Percentiles rank a stretch among this genome's conserved stretches.
Conservation (phyloP, 2,113 vertebrate species). For the Porphyrio hochstetteri region DNA sequence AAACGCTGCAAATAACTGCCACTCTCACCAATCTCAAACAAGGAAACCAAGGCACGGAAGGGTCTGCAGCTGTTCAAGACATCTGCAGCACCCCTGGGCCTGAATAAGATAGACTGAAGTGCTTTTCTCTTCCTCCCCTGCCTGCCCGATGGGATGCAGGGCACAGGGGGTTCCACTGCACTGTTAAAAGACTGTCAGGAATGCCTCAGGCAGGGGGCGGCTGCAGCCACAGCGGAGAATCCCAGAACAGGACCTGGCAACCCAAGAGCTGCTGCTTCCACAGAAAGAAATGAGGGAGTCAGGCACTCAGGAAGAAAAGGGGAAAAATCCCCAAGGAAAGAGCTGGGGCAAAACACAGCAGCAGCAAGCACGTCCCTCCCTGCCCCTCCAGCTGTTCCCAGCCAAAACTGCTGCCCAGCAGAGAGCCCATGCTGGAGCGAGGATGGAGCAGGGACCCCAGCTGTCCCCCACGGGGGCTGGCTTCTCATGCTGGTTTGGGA, state of each 20-base stretch:
- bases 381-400: neutral
- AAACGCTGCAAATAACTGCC: neutral
- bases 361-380: neutral
- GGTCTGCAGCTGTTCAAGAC: no score
- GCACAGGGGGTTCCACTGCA: fast-evolving
- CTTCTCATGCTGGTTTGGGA: fast-evolving
- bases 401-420: neutral
- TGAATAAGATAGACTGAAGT: neutral
- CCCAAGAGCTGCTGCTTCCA: neutral
- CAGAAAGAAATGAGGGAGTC: neutral
- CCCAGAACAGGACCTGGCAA: neutral
- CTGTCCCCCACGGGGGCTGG: neutral
- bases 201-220: neutral
- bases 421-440: no score
- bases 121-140: neutral
- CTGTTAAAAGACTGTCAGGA: neutral
- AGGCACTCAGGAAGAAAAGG: neutral
- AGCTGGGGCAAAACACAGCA: neutral
- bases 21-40: neutral
- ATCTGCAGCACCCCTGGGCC: neutral
- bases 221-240: neutral
- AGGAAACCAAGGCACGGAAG: neutral
- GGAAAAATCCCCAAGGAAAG: no score
- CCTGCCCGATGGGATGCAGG: neutral
- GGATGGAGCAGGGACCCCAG: neutral